These are phyloP conservation scores for Hippocampus guttulatus DNA, from an alignment of 2,113 vertebrate species.

Conservation along the genomic window DNA sequence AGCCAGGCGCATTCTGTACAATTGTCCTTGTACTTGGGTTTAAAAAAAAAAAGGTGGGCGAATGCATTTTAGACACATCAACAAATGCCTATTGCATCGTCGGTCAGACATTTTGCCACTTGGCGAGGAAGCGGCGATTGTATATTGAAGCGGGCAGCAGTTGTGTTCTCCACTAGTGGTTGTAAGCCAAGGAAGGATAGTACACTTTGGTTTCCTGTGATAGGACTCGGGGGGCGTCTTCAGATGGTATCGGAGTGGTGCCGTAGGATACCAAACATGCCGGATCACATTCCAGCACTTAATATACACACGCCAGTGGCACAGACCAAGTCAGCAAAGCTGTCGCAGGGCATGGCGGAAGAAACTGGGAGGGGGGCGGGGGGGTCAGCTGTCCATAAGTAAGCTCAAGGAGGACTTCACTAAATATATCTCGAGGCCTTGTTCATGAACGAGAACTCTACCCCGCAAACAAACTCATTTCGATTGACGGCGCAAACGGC, in stretches of 20 bases:
- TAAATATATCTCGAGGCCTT: neutral
- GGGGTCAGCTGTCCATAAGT: slow-evolving; percentile 27
- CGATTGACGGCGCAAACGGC: neutral
- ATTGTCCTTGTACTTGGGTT: slow-evolving; percentile 47
- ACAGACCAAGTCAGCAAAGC: slow-evolving; percentile 27
- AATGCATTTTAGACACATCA: slow-evolving; percentile 24
- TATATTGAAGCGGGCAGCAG: neutral
- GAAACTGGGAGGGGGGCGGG: neutral
- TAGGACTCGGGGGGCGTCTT: slow-evolving; percentile 9
- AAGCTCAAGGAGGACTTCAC: neutral
- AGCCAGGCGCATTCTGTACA: slow-evolving; percentile 48
- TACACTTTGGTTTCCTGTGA: slow-evolving; percentile 30
- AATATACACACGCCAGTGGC: slow-evolving; percentile 9
- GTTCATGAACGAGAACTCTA: neutral
- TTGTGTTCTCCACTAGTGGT: neutral
- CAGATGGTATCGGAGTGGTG: slow-evolving; percentile 21
- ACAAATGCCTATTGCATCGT: neutral
- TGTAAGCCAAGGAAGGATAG: slow-evolving; percentile 18
- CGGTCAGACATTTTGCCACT: neutral
- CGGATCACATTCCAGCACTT: slow-evolving; percentile 45
- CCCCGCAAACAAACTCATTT: neutral
- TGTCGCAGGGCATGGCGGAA: neutral
- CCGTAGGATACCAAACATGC: slow-evolving; percentile 41
- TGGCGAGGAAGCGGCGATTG: neutral
- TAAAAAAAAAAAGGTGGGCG: slow-evolving; percentile 34